phyloP scores from a whole-genome alignment of 1,140 invertebrate genomes.

The Philaenus spumarius region DNA sequence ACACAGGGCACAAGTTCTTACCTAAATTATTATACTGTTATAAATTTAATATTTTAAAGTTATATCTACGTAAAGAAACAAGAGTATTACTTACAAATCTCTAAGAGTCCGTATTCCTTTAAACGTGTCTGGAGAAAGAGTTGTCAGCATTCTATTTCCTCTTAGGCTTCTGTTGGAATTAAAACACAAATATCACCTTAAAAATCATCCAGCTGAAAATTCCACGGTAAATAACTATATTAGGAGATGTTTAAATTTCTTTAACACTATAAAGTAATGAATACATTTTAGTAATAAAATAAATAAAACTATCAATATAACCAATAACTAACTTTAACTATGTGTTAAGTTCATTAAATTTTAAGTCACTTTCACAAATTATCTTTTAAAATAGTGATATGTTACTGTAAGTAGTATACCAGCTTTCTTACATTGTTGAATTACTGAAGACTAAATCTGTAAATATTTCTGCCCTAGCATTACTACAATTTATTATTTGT shows the following conservation, averaged over 20 bases:
- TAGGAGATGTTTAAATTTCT: not conserved
- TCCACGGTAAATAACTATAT: not conserved
- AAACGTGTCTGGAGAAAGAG: conserved; percentile 59
- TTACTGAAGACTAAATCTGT: too few species aligned
- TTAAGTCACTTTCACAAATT: too few species aligned
- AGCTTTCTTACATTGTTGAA: not conserved
- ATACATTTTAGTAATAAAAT: not conserved
- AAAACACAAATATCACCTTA: conserved; percentile 5
- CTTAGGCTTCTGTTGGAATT: conserved; percentile 52
- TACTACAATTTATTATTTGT: too few species aligned
- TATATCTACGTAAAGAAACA: not conserved
- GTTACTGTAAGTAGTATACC: too few species aligned
- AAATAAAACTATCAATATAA: not conserved
- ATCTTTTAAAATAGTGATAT: too few species aligned
- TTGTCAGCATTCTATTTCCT: conserved; percentile 52
- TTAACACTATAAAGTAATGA: not conserved
- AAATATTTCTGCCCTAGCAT: too few species aligned
- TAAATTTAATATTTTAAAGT: not conserved
- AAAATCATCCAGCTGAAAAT: not conserved
- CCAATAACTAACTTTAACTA: not conserved
- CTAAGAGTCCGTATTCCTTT: conserved; percentile 50
- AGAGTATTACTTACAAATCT: conserved; percentile 59
- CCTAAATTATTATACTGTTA: not conserved
- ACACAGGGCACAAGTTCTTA: not conserved
- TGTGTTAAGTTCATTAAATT: not conserved